Evolutionary conservation across 1,140 invertebrate species (phyloP).

Genomic region (Diabrotica virgifera): DNA sequence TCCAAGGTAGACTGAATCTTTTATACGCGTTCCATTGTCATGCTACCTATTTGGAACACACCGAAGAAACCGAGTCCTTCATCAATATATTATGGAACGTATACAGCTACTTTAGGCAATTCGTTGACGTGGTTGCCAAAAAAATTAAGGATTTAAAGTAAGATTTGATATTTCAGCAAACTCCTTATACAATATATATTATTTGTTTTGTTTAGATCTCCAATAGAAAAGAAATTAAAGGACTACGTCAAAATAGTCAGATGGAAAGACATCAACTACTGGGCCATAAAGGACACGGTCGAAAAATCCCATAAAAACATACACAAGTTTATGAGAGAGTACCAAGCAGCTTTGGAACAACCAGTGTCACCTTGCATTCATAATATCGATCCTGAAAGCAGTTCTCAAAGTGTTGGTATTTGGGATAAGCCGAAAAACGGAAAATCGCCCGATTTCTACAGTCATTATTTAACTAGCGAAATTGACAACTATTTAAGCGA

Average conservation of each 20-base stretch:
- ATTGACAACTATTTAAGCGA: too few species aligned
- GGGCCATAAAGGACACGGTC: slow-evolving; percentile 84
- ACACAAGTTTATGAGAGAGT: slow-evolving; percentile 83
- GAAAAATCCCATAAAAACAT: slow-evolving; percentile 85
- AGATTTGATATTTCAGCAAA: not conserved
- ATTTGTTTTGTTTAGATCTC: slow-evolving; percentile 53
- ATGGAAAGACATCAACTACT: slow-evolving; percentile 95
- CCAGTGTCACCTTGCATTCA: slow-evolving; percentile 51
- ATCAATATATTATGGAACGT: slow-evolving; percentile 80
- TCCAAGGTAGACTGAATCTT: slow-evolving; percentile 72
- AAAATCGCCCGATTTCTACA: not conserved
- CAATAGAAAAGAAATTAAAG: slow-evolving; percentile 88
- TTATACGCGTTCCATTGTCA: slow-evolving; percentile 77
- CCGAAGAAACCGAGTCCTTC: slow-evolving; percentile 53
- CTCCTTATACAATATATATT: not conserved
- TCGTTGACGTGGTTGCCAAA: slow-evolving; percentile 60
- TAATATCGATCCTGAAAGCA: slow-evolving; percentile 44
- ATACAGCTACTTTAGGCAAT: slow-evolving; percentile 82
- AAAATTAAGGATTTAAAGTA: slow-evolving; percentile 60
- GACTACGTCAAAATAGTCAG: slow-evolving; percentile 94
- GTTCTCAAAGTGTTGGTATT: slow-evolving; percentile 51
- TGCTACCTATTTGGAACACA: slow-evolving; percentile 54
- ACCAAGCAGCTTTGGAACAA: slow-evolving; percentile 55
- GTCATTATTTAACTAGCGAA: not conserved
- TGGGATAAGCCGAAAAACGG: slow-evolving; percentile 54